A percentile compares a stretch with the other conserved stretches of the same genome.
Conservation (phyloP, 2,888 invertebrate genomes). For the Anoncus sp. region DNA sequence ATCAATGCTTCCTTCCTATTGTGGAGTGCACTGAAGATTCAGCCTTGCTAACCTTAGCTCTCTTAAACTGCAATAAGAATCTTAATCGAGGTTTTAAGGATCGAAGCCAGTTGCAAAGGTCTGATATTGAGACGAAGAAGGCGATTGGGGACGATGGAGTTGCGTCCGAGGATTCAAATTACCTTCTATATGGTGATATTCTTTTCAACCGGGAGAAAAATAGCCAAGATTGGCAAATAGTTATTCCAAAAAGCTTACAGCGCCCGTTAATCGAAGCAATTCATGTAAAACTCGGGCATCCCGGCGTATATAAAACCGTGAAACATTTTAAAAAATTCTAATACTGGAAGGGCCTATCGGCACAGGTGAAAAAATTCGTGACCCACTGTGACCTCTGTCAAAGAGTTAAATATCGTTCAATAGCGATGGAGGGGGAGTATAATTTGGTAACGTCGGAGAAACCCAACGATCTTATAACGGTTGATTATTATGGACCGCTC, state of each 20-base stretch:
- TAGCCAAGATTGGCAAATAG: neutral
- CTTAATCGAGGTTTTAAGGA: slow-evolving; percentile 7
- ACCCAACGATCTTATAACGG: slow-evolving; percentile 51
- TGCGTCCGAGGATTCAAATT: neutral
- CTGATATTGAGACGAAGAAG: neutral
- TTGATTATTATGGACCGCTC: no score
- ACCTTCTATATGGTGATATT: neutral
- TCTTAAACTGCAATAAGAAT: neutral
- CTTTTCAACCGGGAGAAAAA: neutral
- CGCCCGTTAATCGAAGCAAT: neutral
- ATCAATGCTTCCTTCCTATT: neutral
- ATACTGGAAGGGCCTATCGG: slow-evolving; percentile 7
- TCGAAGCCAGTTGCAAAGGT: slow-evolving; percentile 31
- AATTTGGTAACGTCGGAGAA: slow-evolving; percentile 16
- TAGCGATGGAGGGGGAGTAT: slow-evolving; percentile 52
- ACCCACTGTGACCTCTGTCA: slow-evolving; percentile 29
- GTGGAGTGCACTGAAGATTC: neutral
- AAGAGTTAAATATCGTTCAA: slow-evolving; percentile 49
- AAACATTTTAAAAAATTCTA: slow-evolving; percentile 9
- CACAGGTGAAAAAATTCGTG: neutral
- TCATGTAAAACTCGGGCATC: slow-evolving; percentile 12
- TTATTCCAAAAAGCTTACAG: neutral
- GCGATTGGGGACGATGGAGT: neutral
- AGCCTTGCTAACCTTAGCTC: neutral
- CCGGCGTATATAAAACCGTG: neutral